These are phyloP conservation scores for Cheilosia grossa DNA, from an alignment of 2,888 invertebrate genomes.

Conservation along the genomic window DNA sequence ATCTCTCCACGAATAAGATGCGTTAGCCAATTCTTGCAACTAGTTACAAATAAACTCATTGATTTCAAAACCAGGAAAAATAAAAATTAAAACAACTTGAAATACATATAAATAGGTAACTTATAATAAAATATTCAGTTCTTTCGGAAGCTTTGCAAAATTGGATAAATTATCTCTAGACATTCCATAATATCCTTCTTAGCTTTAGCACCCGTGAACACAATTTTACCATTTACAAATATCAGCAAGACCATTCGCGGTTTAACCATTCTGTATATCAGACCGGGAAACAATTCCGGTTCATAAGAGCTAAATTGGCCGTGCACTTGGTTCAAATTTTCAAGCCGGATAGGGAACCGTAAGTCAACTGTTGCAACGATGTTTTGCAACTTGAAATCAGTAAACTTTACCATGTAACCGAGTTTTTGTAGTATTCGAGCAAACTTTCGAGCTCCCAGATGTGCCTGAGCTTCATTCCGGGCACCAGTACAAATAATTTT, in stretches of 20 bases:
- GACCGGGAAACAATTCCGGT: conserved; percentile 99
- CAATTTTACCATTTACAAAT: conserved; percentile 99
- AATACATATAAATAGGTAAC: conserved; percentile 9
- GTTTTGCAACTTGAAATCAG: conserved; percentile 91
- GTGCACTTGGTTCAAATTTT: conserved; percentile 89
- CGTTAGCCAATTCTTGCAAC: not conserved
- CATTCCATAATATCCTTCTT: conserved; percentile 96
- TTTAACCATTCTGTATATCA: conserved; percentile 98
- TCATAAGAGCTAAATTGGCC: conserved; percentile 95
- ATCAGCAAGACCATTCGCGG: conserved; percentile 97
- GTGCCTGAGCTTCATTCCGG: conserved; percentile 90
- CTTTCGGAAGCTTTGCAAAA: conserved; percentile 96
- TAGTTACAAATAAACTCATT: not conserved
- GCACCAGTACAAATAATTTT: conserved; percentile 93
- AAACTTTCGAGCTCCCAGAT: conserved; percentile 91
- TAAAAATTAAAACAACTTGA: not conserved
- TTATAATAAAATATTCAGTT: conserved; percentile 81
- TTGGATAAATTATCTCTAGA: conserved; percentile 97
- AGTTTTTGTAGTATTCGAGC: conserved; percentile 92
- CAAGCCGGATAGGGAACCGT: conserved; percentile 89
- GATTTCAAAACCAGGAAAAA: not conserved
- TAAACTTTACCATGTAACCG: conserved; percentile 90
- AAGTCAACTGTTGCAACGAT: conserved; percentile 90
- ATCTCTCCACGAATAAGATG: no score
- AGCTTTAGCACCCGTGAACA: conserved; percentile 96